Evolutionary conservation across 2,888 invertebrate species (phyloP).

Genomic region (Folsomia manolachei): DNA sequence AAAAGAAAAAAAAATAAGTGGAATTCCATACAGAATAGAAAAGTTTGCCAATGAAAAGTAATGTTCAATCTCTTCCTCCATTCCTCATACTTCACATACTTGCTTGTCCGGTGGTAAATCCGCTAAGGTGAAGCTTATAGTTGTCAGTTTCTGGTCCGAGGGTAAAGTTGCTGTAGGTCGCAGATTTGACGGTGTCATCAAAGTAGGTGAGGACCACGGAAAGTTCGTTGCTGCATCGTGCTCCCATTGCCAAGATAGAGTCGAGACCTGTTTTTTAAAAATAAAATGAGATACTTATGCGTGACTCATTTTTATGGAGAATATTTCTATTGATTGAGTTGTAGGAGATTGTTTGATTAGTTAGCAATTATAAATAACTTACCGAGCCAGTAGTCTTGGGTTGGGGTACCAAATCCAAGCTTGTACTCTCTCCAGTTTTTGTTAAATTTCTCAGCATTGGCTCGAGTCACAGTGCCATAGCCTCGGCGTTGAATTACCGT

Average conservation of each 20-base stretch:
- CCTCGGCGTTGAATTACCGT: conserved; percentile 37
- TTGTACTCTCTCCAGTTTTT: conserved; percentile 39
- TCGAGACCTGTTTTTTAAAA: neutral
- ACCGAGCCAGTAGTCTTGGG: conserved; percentile 39
- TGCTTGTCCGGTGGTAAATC: conserved; percentile 1
- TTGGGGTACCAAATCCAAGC: conserved; percentile 35
- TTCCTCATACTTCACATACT: neutral
- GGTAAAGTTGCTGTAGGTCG: conserved; percentile 2
- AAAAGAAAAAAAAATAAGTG: too few relatives aligned
- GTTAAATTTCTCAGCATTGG: conserved; percentile 30
- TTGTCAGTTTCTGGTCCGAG: conserved; percentile 5
- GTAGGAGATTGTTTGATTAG: too few relatives aligned
- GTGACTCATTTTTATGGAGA: too few relatives aligned
- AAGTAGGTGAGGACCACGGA: neutral
- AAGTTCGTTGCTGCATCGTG: neutral
- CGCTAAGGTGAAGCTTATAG: neutral
- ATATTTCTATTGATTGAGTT: neutral
- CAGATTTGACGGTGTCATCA: neutral
- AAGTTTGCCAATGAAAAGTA: too few relatives aligned
- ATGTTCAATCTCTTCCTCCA: too few relatives aligned
- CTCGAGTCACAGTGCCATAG: conserved; percentile 17
- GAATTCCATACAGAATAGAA: neutral
- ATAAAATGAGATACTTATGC: too few relatives aligned
- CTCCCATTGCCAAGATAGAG: neutral
- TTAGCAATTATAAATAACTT: neutral